Conservation (phyloP, 2,797 vertebrate species). For the Gallirallus australis region DNA sequence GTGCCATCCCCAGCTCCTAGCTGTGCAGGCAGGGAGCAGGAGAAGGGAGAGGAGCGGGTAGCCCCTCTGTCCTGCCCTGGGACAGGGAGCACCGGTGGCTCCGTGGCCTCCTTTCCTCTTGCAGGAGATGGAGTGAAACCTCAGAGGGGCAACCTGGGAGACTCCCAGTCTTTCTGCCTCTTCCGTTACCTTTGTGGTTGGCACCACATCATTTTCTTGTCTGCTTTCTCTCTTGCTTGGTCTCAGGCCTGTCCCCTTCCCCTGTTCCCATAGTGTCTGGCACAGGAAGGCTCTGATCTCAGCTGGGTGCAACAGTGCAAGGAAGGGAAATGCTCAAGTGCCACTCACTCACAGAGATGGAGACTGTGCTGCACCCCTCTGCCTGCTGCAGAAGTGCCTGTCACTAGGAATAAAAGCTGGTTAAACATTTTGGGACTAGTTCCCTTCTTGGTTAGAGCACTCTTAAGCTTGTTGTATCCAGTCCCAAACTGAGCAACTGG, state of each 20-base stretch:
- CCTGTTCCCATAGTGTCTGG: background rate
- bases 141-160: background rate
- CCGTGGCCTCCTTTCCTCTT: background rate
- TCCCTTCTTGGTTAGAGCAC: background rate
- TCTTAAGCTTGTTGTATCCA: background rate
- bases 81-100: background rate
- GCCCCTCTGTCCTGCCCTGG: background rate
- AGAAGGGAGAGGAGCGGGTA: background rate
- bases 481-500: background rate
- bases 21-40: background rate
- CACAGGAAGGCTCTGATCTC: background rate
- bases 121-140: background rate
- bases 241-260: background rate
- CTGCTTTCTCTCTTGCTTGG: background rate
- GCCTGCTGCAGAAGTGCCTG: background rate
- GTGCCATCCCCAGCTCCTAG: background rate
- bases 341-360: background rate
- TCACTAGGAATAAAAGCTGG: no score
- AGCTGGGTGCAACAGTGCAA: background rate
- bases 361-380: background rate
- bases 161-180: background rate
- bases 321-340: no score
- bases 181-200: background rate
- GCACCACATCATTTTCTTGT: background rate
- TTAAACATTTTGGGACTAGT: accelerated